Base-by-base conservation (phyloP, 2,797 vertebrate genomes). In the Sciurus carolinensis region DNA sequence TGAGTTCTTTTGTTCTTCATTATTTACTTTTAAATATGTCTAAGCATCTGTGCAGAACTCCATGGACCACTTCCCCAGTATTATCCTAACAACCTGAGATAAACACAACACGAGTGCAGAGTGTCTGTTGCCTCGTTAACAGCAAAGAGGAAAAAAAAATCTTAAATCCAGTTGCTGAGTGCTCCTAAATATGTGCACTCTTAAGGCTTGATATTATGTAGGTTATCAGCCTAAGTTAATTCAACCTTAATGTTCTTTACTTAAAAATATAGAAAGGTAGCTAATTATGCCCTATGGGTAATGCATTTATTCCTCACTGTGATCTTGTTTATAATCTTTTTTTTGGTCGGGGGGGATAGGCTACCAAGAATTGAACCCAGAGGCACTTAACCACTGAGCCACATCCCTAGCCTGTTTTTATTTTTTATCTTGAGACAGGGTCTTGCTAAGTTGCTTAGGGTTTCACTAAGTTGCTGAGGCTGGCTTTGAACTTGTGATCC, bases 221-320 rank as follows among this genome's bases (percentile, higher is more conserved):
- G 42, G 10, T 50, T 76, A 54, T 77, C n/a, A 59, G 33, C 69
- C 75, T 87, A 86, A 93, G 59, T 83, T 83, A 57, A 92, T 90
- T 75, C 79, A 39, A 24, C 50, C 66, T 88, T n/a, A 42, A 5
- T 4, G 8, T 75, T 87, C 17, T 95, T 93, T 96, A 33, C 62
- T 95, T 72, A 73, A 87, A 97, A 89, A 59, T 76, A 67, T 2
- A 64, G 71, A 88, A 90, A 92, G 4, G 14, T 76, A 84, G 36
- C 64, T 94, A 64, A 39, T 62, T 81, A 72, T 67, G 64, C 30
- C 44, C 18, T 57, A 10, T 39, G 17, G 90, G 24, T 62, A 22
- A 54, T 44, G 64, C 62, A 3, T 67, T 93, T 73, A 22, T 90
- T 94, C 4, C 28, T 94, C 50, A 18, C 50, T 87, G 11, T 90